Conservation (phyloP, 30 jellyfish, hydroid and myxozoan genomes). For the Aurelia aurita complex sp. Pacific region DNA sequence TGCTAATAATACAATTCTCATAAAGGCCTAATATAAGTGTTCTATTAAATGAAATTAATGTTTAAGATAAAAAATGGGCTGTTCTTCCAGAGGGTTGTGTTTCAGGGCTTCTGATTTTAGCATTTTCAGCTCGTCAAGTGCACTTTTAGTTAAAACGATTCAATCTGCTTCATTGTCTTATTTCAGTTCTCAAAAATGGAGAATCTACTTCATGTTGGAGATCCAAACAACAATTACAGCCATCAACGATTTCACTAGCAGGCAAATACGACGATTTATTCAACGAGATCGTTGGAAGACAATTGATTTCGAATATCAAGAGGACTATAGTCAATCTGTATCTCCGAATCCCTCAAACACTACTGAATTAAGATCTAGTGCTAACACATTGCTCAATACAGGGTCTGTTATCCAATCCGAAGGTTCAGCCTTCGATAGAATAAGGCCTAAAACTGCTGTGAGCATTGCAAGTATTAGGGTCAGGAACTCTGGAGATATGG, state of each 20-base stretch:
- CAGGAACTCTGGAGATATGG: neutral
- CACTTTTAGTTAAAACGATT: neutral
- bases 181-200: conserved; percentile 62
- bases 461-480: neutral
- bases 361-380: neutral
- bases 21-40: too few relatives aligned
- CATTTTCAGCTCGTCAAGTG: too few relatives aligned
- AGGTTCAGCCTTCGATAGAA: conserved; percentile 34
- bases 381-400: conserved; percentile 1
- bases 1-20: too few relatives aligned
- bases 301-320: conserved; percentile 1
- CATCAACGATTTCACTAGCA: conserved; percentile 4
- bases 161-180: neutral
- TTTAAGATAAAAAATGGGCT: too few relatives aligned
- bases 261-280: conserved; percentile 25
- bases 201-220: conserved; percentile 48
- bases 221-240: conserved; percentile 30
- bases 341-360: neutral
- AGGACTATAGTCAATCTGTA: neutral
- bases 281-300: conserved; percentile 27
- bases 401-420: conserved; percentile 38
- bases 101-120: too few relatives aligned
- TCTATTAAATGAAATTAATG: too few relatives aligned
- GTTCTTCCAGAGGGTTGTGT: too few relatives aligned
- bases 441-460: conserved; percentile 2